Evolutionary conservation across 1,140 invertebrate genomes (phyloP).

Genomic region (Rhyacophila brunnea): DNA sequence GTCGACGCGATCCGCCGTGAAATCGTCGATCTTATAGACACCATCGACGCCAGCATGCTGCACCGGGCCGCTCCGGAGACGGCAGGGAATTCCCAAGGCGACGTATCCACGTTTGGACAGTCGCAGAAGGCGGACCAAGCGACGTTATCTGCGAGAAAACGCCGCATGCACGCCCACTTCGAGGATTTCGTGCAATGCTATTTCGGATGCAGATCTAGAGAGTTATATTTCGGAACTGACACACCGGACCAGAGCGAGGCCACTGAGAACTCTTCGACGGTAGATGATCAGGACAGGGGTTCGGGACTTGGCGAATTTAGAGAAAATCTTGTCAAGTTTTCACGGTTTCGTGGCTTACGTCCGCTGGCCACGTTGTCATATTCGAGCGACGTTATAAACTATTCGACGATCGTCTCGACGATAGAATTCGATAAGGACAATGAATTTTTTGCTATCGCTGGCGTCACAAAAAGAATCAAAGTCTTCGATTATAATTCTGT

Average conservation of each 20-base stretch:
- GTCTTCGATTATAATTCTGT: conserved; percentile 89
- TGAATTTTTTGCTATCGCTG: conserved; percentile 95
- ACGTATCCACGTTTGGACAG: conserved; percentile 27
- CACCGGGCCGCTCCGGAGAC: conserved; percentile 36
- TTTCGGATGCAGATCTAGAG: conserved; percentile 73
- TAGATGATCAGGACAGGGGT: conserved; percentile 40
- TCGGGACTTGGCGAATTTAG: conserved; percentile 77
- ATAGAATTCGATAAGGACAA: conserved; percentile 98
- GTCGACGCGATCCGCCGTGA: conserved; percentile 59
- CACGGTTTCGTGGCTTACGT: conserved; percentile 75
- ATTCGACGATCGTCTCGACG: conserved; percentile 92
- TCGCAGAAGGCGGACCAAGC: conserved; percentile 37
- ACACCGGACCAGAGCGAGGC: conserved; percentile 34
- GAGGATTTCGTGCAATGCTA: conserved; percentile 89
- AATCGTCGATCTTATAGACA: conserved; percentile 60
- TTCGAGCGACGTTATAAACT: conserved; percentile 81
- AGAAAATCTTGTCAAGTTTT: conserved; percentile 87
- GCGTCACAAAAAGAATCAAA: conserved; percentile 94
- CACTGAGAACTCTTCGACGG: conserved; percentile 37
- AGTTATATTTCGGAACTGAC: conserved; percentile 60
- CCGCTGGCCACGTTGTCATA: conserved; percentile 88
- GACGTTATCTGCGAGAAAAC: conserved; percentile 65
- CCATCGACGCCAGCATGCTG: conserved; percentile 56
- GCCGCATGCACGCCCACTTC: conserved; percentile 83
- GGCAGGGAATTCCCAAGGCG: conserved; percentile 3